Evolutionary conservation across 2,113 vertebrate genomes (phyloP).

Genomic region (Mesoclemmys tuberculata): DNA sequence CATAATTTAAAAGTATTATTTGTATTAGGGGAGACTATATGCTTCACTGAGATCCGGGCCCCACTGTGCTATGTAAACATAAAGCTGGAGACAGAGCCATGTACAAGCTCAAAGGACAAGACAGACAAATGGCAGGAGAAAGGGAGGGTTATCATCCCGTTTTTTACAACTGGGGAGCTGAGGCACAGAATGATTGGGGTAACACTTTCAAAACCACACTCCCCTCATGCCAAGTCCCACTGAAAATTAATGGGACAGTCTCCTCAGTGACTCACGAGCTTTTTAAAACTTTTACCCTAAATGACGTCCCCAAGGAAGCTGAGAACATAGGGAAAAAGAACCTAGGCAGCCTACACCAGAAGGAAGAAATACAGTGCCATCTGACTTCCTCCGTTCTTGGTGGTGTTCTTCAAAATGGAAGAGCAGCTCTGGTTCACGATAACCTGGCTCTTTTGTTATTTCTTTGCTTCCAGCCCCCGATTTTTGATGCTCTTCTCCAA

Average conservation of each 20-base stretch:
- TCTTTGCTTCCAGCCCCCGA: not conserved
- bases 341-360: not conserved
- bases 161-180: not conserved
- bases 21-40: not conserved
- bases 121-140: accelerated
- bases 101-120: not conserved
- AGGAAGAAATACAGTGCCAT: not conserved
- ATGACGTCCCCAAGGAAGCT: not conserved
- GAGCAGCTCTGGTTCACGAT: not conserved
- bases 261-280: not conserved
- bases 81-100: not conserved
- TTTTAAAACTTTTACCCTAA: not conserved
- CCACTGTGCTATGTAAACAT: not conserved
- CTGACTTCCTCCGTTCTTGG: not conserved
- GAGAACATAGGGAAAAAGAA: not conserved
- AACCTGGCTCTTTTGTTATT: not conserved
- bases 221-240: not conserved
- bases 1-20: not conserved
- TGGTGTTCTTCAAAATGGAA: not conserved
- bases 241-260: not conserved
- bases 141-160: accelerated
- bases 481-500: not conserved
- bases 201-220: not conserved
- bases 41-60: not conserved
- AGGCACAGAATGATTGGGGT: not conserved